phyloP scores from a whole-genome alignment of 2,888 invertebrate species.

The Drosophila ustulata region DNA sequence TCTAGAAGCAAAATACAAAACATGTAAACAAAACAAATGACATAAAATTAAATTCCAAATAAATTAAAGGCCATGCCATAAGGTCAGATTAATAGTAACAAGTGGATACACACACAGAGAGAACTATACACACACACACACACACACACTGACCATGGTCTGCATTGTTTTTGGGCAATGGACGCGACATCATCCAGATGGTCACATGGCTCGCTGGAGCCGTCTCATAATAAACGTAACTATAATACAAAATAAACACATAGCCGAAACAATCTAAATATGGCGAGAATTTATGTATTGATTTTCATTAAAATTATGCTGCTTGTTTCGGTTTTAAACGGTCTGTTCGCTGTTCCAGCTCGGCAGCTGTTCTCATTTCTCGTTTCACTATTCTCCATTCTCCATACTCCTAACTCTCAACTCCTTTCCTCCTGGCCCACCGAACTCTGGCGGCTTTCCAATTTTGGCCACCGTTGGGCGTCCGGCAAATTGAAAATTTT shows the following conservation, averaged over 20 bases:
- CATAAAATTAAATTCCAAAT: conserved; percentile 5
- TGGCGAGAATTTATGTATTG: conserved; percentile 76
- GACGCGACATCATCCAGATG: conserved; percentile 24
- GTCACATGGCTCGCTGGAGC: conserved; percentile 8
- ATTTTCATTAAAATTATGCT: conserved; percentile 75
- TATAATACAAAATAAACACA: conserved; percentile 79
- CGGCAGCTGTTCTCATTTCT: conserved; percentile 26
- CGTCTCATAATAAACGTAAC: conserved; percentile 72
- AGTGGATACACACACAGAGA: not conserved
- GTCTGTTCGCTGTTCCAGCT: conserved; percentile 20
- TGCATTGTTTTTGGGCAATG: conserved; percentile 22
- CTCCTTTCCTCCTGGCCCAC: conserved; percentile 31
- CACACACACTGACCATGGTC: not conserved
- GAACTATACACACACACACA: conserved; percentile 1
- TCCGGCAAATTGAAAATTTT: conserved; percentile 76
- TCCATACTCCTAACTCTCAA: not conserved
- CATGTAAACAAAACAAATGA: not conserved
- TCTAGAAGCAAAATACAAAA: not conserved
- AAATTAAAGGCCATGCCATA: conserved; percentile 18
- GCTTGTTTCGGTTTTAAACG: conserved; percentile 33
- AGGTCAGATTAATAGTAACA: conserved; percentile 20
- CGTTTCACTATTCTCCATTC: not conserved
- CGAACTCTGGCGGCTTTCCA: conserved; percentile 59
- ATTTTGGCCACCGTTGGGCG: conserved; percentile 67
- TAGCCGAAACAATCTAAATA: conserved; percentile 75